These are phyloP conservation scores for Tiliacea aurago DNA, from an alignment of 2,888 invertebrate genomes.

Conservation along the genomic window DNA sequence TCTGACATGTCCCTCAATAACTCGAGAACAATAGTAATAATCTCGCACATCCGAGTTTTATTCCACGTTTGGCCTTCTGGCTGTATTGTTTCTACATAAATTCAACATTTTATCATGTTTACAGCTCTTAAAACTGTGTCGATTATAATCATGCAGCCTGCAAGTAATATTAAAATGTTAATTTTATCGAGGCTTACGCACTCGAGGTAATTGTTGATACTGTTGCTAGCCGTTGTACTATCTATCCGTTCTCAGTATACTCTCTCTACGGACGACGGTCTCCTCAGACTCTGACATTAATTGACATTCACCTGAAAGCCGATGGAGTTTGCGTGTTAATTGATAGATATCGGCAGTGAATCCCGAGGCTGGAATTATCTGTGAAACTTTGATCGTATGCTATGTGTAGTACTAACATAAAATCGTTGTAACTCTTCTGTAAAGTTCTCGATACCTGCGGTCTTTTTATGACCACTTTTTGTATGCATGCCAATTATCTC, in stretches of 20 bases:
- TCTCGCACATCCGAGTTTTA: conserved; percentile 56
- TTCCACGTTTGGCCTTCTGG: conserved; percentile 55
- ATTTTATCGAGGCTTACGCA: conserved; percentile 53
- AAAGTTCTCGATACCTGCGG: conserved; percentile 24
- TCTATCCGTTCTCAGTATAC: conserved; percentile 66
- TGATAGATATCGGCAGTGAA: conserved; percentile 83
- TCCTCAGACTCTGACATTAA: conserved; percentile 79
- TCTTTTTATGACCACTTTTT: conserved; percentile 24
- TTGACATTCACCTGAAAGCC: conserved; percentile 85
- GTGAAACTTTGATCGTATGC: conserved; percentile 57
- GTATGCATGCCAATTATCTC: conserved; percentile 57
- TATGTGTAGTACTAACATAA: conserved; percentile 23
- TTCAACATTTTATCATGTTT: conserved; percentile 58
- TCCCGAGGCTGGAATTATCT: conserved; percentile 68
- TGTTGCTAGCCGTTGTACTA: conserved; percentile 54
- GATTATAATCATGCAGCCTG: conserved; percentile 43
- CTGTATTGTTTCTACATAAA: conserved; percentile 46
- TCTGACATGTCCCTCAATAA: conserved; percentile 32
- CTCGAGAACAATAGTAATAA: conserved; percentile 62
- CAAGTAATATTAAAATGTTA: conserved; percentile 51
- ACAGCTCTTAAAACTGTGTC: conserved; percentile 44
- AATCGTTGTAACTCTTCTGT: conserved; percentile 3
- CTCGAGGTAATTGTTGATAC: conserved; percentile 65
- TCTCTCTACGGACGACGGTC: conserved; percentile 70
- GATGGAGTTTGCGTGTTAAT: conserved; percentile 84